Conservation (phyloP, 2,888 invertebrate species). For the Eupithecia subumbrata region DNA sequence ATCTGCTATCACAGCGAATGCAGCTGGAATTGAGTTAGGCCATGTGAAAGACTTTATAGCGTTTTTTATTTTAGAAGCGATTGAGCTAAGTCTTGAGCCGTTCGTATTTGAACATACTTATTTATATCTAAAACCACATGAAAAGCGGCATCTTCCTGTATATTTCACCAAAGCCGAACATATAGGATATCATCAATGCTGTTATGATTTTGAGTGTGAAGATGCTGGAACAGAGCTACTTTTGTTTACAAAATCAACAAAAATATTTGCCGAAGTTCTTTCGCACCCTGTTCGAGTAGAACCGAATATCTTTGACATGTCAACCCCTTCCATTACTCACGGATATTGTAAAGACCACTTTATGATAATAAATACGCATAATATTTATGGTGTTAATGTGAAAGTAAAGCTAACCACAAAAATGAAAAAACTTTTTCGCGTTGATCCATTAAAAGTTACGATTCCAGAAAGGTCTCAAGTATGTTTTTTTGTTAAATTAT, state of each 20-base stretch:
- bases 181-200: constrained; percentile 67
- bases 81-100: constrained; percentile 59
- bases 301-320: constrained; percentile 70
- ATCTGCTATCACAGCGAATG: constrained; percentile 17
- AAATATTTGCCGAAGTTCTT: constrained; percentile 66
- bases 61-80: constrained; percentile 53
- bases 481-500: constrained; percentile 57
- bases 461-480: constrained; percentile 53
- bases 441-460: constrained; percentile 60
- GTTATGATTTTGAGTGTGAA: constrained; percentile 63
- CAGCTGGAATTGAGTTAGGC: constrained; percentile 40
- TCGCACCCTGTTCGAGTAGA: constrained; percentile 65
- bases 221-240: constrained; percentile 53
- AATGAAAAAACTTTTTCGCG: constrained; percentile 64
- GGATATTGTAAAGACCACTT: constrained; percentile 65
- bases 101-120: constrained; percentile 65
- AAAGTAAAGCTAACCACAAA: constrained; percentile 65
- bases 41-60: constrained; percentile 46
- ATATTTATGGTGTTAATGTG: constrained; percentile 55
- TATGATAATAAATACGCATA: constrained; percentile 62
- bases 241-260: constrained; percentile 55
- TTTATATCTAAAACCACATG: constrained; percentile 53
- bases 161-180: constrained; percentile 64
- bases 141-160: constrained; percentile 54
- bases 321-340: constrained; percentile 55